These are phyloP conservation scores for Spondyliosoma cantharus DNA, from an alignment of 2,797 vertebrate species.

Conservation along the genomic window DNA sequence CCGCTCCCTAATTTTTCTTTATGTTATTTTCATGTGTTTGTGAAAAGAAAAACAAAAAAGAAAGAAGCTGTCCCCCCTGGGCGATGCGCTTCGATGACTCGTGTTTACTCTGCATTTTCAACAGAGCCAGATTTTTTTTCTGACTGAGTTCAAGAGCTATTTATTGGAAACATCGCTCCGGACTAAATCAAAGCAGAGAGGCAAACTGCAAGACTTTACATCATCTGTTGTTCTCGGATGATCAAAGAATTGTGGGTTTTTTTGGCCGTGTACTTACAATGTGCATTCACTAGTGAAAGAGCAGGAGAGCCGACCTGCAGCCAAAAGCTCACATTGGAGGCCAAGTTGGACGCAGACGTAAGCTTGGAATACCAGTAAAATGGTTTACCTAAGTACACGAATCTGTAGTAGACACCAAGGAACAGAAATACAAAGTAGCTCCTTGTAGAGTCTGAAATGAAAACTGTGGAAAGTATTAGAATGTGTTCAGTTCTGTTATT, in stretches of 20 bases:
- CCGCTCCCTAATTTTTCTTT: constrained; percentile 23
- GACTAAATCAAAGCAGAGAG: constrained; percentile 51
- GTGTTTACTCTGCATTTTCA: constrained; percentile 58
- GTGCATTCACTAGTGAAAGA: constrained; percentile 39
- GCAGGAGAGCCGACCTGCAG: constrained; percentile 46
- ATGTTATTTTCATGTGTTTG: constrained; percentile 31
- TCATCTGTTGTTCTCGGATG: constrained; percentile 44
- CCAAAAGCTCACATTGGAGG: constrained; percentile 28
- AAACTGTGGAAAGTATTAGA: not conserved
- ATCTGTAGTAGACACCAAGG: not conserved
- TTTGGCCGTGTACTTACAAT: constrained; percentile 12
- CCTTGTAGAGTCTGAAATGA: constrained; percentile 1
- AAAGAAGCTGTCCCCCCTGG: constrained; percentile 13
- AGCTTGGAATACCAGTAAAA: constrained; percentile 1
- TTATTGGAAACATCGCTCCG: constrained; percentile 62
- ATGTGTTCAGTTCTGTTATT: not conserved
- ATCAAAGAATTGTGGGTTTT: constrained; percentile 49
- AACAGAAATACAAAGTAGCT: not conserved
- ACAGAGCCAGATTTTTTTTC: constrained; percentile 53
- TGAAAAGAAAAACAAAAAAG: constrained; percentile 15
- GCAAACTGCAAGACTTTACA: constrained; percentile 26
- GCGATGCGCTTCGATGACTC: constrained; percentile 36
- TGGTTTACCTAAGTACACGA: constrained; percentile 7
- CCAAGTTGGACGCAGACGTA: constrained; percentile 32
- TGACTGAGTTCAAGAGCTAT: constrained; percentile 44